A percentile compares a stretch with the other conserved stretches of the same genome.
These are phyloP conservation scores for Sisor rabdophorus DNA, from an alignment of 2,113 vertebrate genomes.

Conservation along the genomic window DNA sequence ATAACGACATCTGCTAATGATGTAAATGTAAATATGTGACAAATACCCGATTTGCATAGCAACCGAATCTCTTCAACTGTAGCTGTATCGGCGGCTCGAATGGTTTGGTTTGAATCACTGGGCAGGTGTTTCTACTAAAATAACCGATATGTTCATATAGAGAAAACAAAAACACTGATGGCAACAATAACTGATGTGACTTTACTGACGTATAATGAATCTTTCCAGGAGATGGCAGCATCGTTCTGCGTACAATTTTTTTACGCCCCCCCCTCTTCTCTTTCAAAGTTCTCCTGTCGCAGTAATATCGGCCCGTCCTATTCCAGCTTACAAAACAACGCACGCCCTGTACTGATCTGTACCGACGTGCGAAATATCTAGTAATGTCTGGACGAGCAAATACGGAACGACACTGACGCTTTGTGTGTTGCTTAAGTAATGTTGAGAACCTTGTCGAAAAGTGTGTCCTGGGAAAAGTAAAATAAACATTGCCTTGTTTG, in stretches of 20 bases:
- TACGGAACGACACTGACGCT: neutral
- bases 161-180: too few relatives aligned
- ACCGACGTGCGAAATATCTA: neutral
- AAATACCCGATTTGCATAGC: too few relatives aligned
- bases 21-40: too few relatives aligned
- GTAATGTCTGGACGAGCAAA: neutral
- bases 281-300: neutral
- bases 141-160: too few relatives aligned
- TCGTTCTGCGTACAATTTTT: constrained; percentile 11
- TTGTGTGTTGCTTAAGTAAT: constrained; percentile 14
- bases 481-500: constrained; percentile 26
- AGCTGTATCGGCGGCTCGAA: too few relatives aligned
- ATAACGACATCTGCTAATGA: too few relatives aligned
- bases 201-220: constrained; percentile 13
- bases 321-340: neutral
- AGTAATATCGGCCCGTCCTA: neutral
- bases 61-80: too few relatives aligned
- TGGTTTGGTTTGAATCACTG: too few relatives aligned
- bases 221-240: constrained; percentile 62
- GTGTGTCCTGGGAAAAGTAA: constrained; percentile 12
- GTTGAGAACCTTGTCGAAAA: constrained; percentile 6
- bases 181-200: neutral
- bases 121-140: too few relatives aligned
- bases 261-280: too few relatives aligned
- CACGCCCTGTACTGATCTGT: neutral